phyloP scores from a whole-genome alignment of 2,113 vertebrate genomes.

The Andinoacara biseriatus region DNA sequence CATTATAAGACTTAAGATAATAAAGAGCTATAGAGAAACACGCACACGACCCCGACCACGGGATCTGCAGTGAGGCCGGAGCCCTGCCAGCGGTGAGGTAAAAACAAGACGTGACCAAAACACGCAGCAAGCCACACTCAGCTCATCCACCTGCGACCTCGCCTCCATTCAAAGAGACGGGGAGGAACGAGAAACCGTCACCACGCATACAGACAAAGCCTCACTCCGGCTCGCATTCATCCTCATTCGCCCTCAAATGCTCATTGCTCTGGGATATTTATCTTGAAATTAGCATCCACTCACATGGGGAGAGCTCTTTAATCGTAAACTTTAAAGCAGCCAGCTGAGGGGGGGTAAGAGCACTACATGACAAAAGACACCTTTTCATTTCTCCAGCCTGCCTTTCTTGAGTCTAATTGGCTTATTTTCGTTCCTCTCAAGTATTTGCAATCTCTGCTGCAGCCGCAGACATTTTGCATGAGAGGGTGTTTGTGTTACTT shows the following conservation, averaged over 20 bases:
- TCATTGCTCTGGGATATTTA: not conserved
- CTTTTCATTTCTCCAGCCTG: conserved; percentile 9
- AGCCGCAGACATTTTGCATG: conserved; percentile 18
- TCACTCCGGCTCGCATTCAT: conserved; percentile 20
- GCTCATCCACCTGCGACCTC: not conserved
- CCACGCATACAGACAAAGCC: conserved; percentile 12
- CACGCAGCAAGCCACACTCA: conserved; percentile 31
- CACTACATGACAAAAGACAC: not conserved
- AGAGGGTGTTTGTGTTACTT: conserved; percentile 20
- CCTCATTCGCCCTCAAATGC: conserved; percentile 5
- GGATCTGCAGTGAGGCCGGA: conserved; percentile 61
- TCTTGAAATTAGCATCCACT: conserved; percentile 28
- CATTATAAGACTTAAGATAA: conserved; percentile 73
- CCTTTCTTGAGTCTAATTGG: not conserved
- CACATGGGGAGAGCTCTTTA: conserved; percentile 28
- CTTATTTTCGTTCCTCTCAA: conserved; percentile 46
- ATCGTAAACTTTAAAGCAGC: conserved; percentile 22
- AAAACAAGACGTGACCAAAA: conserved; percentile 56
- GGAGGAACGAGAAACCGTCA: conserved; percentile 19
- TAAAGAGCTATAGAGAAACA: conserved; percentile 73
- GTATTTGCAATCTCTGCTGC: conserved; percentile 44
- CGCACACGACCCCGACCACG: conserved; percentile 37
- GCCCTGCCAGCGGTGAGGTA: conserved; percentile 71
- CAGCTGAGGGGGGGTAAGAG: not conserved
- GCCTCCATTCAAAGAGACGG: not conserved